Evolutionary conservation across 2,113 vertebrate species (phyloP), one percentile per base, ranked within the genome.

Genomic region (Eublepharis macularius): DNA sequence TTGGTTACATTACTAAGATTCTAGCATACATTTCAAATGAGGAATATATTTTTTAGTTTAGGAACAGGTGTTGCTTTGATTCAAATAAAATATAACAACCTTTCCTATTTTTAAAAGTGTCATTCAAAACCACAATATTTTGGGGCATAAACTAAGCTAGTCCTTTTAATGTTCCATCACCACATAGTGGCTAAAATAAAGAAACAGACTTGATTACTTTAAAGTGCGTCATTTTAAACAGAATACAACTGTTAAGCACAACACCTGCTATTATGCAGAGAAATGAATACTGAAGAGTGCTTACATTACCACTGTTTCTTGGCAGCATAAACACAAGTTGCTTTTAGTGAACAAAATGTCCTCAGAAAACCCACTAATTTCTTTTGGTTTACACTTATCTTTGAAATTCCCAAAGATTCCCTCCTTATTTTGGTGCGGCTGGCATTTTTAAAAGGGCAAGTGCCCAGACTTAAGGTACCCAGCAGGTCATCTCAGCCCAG

Each of bases 1-100:
- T 36, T 12, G 49, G 12, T 10, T 79, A 32, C 11, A 88, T 43
- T 60, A 82, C 70, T 3, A 83, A 10, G 75, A 79, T 29, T 88
- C 84, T 86, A 89, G 89, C 91, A 92, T 88, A 87, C 90, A 86
- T 91, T 92, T 91, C 68, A 77, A 45, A 79, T 75, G 77, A 84
- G 88, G 49, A 90, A 87, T 45, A 60, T 9, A 87, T 60, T 86
- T 78, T 47, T 79, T 36, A 66, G 34, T 34, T 54, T 70, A 79
- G 21, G 73, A 14, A 11, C 24, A 32, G 80, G 45, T 1, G 36
- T 9, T 66, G 66, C 3, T n/a, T 36, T 34, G 26, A 2, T 49
- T 68, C 77, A n/a, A n/a, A 83, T 39, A 69, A 14, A 57, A 60
- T 51, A 69, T 83, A 66, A 86, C 2, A 73, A 32, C 57, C 36